Evolutionary conservation across 2,113 vertebrate species (phyloP), one percentile per base, ranked within the genome.

Genomic region (Cryptoleucopteryx plumbea): DNA sequence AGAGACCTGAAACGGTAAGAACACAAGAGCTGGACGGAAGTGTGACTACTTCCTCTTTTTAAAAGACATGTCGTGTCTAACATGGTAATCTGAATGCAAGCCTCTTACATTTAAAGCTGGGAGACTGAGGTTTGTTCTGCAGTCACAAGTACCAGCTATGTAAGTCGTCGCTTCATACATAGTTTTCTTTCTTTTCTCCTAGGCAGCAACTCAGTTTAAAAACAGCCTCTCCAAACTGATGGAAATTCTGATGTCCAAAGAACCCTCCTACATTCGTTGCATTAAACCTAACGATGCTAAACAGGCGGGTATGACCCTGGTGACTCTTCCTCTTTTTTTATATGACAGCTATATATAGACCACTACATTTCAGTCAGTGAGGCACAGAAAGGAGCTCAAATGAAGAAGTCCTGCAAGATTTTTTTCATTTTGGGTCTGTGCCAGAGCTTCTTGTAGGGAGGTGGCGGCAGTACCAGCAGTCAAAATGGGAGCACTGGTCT

Each of bases 221-320:
- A 98, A 98, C 96, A 99, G 99, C 92, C 98, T 99, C 92, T 97
- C 99, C 45, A 99, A 99, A 89, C 98, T 99, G 53, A 99, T 99
- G 98, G 99, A 99, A 97, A 99, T 99, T 93, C 98, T 99, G 67
- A 99, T 99, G 99, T 99, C 99, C 56, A 99, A 99, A 98, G 99
- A 99, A 34, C 99, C 99, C 3, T 99, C 99, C 21, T 99, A 99
- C 62, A 97, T 99, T 48, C 99, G 99, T 84, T 99, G 99, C 98
- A 99, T 99, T 95, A 99, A 99, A 94, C 99, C 99, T 20, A 99
- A 99, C 26, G 99, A 99, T 87, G 98, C 99, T 66, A 99, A 99
- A 78, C 99, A 99, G 97, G 98, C 99, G 48, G 98, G 99, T 99
- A 98, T 4, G 96, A 27, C 82, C 67, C 85, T 68, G 63, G 31